phyloP scores from a whole-genome alignment of 2,797 vertebrate genomes.

The Sebastes matsubarae region DNA sequence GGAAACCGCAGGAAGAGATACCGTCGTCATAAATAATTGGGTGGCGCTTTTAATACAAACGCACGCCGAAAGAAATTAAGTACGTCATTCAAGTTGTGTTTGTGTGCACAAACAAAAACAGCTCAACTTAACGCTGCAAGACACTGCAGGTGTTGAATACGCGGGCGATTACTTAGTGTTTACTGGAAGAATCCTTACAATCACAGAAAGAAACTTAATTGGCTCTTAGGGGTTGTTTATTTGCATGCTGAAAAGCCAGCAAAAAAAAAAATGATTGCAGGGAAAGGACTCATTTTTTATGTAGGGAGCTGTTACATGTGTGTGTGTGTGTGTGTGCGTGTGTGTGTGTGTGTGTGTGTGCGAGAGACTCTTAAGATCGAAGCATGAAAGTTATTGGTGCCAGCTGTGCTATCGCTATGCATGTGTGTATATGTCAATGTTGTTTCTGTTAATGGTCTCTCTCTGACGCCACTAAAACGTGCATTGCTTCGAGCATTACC shows the following conservation, averaged over 20 bases:
- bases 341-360: neutral
- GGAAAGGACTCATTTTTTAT: constrained; percentile 12
- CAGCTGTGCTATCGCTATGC: neutral
- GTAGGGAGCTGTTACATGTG: neutral
- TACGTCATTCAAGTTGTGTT: neutral
- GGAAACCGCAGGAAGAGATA: constrained; percentile 12
- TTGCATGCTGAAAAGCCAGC: constrained; percentile 27
- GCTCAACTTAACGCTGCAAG: neutral
- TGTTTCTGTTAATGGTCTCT: constrained; percentile 20
- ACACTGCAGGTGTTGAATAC: constrained; percentile 35
- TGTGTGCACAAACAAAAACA: neutral
- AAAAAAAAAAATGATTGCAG: constrained; percentile 33
- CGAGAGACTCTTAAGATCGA: neutral
- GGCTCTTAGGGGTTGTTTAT: constrained; percentile 47
- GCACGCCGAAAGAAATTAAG: neutral
- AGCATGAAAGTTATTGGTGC: neutral
- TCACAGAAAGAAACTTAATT: constrained; percentile 49
- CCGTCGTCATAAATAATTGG: constrained; percentile 16
- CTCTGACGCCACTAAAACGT: constrained; percentile 26
- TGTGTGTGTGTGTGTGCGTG: neutral
- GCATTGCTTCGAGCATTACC: constrained; percentile 24
- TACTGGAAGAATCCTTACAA: constrained; percentile 25
- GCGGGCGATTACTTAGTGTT: constrained; percentile 30
- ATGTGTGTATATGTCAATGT: neutral
- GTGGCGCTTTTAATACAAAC: constrained; percentile 1